Conservation (phyloP, 2,888 invertebrate genomes). For the Protophormia terraenovae region DNA sequence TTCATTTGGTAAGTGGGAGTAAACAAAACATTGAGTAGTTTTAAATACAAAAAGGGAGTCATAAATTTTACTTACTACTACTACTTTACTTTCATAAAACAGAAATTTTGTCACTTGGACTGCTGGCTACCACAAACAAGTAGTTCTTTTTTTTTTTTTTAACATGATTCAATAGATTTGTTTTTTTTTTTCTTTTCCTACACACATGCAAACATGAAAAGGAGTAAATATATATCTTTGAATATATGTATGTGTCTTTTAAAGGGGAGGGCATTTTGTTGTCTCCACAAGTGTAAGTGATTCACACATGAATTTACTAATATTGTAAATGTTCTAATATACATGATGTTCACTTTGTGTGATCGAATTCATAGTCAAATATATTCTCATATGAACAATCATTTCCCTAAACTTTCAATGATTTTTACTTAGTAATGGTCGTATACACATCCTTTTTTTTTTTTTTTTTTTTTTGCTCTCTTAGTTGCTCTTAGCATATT, state of each 20-base stretch:
- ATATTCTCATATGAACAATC: not conserved
- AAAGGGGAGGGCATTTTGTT: not conserved
- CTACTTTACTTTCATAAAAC: no score
- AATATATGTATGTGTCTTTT: not conserved
- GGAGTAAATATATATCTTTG: not conserved
- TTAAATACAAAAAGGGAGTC: conserved; percentile 36
- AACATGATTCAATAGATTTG: conserved; percentile 13
- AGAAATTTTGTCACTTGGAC: conserved; percentile 50
- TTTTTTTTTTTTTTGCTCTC: not conserved
- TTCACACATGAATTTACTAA: not conserved
- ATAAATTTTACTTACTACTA: conserved; percentile 49
- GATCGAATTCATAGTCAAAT: conserved; percentile 7
- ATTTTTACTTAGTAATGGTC: conserved; percentile 26
- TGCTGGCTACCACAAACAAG: not conserved
- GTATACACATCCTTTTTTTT: not conserved
- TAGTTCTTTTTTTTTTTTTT: no score
- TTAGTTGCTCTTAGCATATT: not conserved
- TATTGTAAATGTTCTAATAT: not conserved
- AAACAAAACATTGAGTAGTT: conserved; percentile 27
- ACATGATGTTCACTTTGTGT: not conserved
- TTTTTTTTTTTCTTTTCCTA: not conserved
- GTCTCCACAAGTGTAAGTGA: not conserved
- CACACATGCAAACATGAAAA: not conserved
- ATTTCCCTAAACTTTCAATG: conserved; percentile 20
- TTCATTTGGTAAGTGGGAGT: conserved; percentile 44